Base-by-base conservation (phyloP, 1,140 invertebrate species). In the Hylyphantes graminicola region DNA sequence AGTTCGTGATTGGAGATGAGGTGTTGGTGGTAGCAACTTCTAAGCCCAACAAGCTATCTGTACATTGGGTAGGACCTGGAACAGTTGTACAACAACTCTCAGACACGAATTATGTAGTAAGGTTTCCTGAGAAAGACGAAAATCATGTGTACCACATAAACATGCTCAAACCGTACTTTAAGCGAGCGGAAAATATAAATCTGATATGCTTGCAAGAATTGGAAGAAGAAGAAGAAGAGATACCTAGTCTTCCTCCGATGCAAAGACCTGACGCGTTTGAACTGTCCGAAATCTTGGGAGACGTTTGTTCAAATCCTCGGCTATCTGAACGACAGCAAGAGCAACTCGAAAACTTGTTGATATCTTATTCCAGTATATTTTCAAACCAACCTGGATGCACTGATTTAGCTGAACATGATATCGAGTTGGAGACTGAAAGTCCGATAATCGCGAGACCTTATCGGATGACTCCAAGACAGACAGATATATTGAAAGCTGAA, bases 31-130 rank as follows among this genome's bases (percentile, higher is more conserved):
- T 79, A 21, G 64, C 76, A 5, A 51, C 64, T 7, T 13, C 63
- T 9, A 65, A 8, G 13, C 51, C 76, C 7, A 78, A 67, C 13
- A 78, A 78, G 50, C 17, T 78, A 17, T 67, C 17, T 6, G 76
- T 78, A 2, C 76, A 78, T 0, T 79, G 64, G 76, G 48, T 67
- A 9, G 51, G 63, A 10, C 63, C 64, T 13, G 64, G 63, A 67
- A 63, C 7, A 19, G 68, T 79, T 53, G 50, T 13, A 12, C 19
- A 19, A 15, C 35, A 72, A 53, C 19, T 80, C 15, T 80, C 77
- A 12, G 65, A 80, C 15, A 80, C 53, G 13, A 70, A 80, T 61
- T 80, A 70, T 51, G 21, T 80, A 4, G 54, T 80, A 12, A 19
- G 57, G 11, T 17, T 72, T 19, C 65, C 77, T 15, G 10, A 53